These are phyloP conservation scores for Sinohyriopsis cumingii DNA, from an alignment of 2,888 invertebrate genomes.

Conservation along the genomic window DNA sequence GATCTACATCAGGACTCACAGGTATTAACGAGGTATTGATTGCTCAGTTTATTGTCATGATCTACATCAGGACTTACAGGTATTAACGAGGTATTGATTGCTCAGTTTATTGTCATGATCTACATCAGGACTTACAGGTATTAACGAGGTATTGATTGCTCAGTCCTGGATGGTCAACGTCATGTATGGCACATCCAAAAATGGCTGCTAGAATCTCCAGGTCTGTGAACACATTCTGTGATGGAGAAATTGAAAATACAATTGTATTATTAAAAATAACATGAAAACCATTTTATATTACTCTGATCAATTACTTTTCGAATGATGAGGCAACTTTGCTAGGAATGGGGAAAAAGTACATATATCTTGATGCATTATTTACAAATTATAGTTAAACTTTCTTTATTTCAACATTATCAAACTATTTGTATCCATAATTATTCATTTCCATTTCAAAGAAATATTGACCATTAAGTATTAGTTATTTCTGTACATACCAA, in stretches of 20 bases:
- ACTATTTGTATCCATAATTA: too few relatives aligned
- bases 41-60: constrained; percentile 84
- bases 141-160: constrained; percentile 99
- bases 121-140: constrained; percentile 79
- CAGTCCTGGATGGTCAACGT: constrained; percentile 99
- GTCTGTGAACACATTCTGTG: constrained; percentile 94
- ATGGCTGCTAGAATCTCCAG: constrained; percentile 96
- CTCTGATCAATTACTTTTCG: not conserved
- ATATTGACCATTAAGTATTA: too few relatives aligned
- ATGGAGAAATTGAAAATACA: constrained; percentile 27
- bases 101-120: constrained; percentile 74
- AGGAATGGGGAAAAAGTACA: too few relatives aligned
- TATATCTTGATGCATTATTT: too few relatives aligned
- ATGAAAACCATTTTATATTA: not conserved
- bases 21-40: constrained; percentile 99
- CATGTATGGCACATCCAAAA: constrained; percentile 98
- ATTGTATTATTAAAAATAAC: not conserved
- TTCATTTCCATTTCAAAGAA: too few relatives aligned
- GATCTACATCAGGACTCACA: constrained; percentile 74
- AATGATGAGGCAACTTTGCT: not conserved
- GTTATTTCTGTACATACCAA: too few relatives aligned
- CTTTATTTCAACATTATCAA: too few relatives aligned
- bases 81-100: constrained; percentile 99
- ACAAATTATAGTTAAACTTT: too few relatives aligned
- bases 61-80: constrained; percentile 77